Evolutionary conservation across 2,888 invertebrate genomes (phyloP).

Genomic region (Micoletzkya japonica): DNA sequence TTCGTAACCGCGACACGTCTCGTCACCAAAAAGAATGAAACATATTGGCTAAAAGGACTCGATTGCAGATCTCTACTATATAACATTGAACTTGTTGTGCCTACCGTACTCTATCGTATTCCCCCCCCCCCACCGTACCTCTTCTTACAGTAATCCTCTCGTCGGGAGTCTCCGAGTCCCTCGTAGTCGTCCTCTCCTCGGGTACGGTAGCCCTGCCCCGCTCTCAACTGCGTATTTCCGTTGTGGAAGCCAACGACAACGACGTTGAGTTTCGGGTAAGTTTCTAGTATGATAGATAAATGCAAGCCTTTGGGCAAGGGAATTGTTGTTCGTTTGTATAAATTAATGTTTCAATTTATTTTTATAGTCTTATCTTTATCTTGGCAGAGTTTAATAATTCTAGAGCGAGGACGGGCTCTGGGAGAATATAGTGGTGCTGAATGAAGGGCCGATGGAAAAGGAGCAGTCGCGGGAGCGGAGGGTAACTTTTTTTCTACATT

Average conservation of each 20-base stretch:
- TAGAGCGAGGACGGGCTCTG: slow-evolving; percentile 38
- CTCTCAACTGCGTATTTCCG: slow-evolving; percentile 1
- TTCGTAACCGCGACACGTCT: too few species aligned
- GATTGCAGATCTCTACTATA: too few species aligned
- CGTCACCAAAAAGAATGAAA: too few species aligned
- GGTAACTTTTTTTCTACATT: background rate
- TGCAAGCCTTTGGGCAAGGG: too few species aligned
- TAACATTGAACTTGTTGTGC: too few species aligned
- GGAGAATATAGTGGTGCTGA: slow-evolving; percentile 21
- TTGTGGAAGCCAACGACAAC: slow-evolving; percentile 14
- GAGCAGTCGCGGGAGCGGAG: slow-evolving; percentile 14
- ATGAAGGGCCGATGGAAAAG: slow-evolving; percentile 22
- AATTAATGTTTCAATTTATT: background rate
- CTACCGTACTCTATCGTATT: too few species aligned
- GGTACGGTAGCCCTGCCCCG: slow-evolving; percentile 10
- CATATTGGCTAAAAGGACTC: too few species aligned
- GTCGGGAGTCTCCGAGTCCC: slow-evolving; percentile 2
- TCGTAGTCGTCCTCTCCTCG: slow-evolving; percentile 9
- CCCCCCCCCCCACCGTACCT: too few species aligned
- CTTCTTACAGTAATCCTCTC: slow-evolving; percentile 7
- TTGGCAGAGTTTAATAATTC: too few species aligned
- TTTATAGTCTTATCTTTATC: background rate
- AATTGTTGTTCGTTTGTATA: too few species aligned
- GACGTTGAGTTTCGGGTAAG: slow-evolving; percentile 23
- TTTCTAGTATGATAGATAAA: too few species aligned